Evolutionary conservation across 1,140 invertebrate species (phyloP), one percentile per base, ranked within the genome.

Genomic region (Lasaia peninsularis): DNA sequence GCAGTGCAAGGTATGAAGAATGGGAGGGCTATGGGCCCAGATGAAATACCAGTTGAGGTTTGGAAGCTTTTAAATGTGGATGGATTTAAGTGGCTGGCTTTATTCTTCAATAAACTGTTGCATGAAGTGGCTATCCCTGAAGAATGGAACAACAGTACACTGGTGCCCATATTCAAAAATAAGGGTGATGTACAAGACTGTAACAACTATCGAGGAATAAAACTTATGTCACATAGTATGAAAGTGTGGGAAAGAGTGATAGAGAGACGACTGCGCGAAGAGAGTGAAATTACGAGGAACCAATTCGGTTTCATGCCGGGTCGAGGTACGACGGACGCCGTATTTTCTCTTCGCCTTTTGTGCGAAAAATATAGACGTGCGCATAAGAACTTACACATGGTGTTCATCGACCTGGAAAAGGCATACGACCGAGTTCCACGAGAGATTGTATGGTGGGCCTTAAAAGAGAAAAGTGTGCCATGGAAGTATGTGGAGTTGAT

Each of bases 31-130:
- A n/a, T 61, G 5, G 60, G 63, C 5, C 52, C 63, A 31, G 67
- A 65, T 58, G 48, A 37, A n/a, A 69, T 69, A 63, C 61, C 67
- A 52, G 59, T 52, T 4, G 67, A 70, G 56, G 57, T 67, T 21
- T 63, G 62, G 68, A 67, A 67, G 32, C 7, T 33, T 33, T 52
- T 69, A 16, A 52, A 34, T 2, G 55, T 0, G 34, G 58, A 66
- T 64, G 67, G 58, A 50, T 63, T 33, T 16, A 51, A 37, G 55
- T 67, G 62, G 59, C 35, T 70, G 28, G 37, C 61, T 53, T 60
- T 70, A 50, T 66, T 66, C 48, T 66, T 66, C 51, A 58, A 56
- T 60, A 69, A 69, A 31, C 55, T 69, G 67, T 58, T 66, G 24
- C 67, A 63, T 6, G 67, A 66, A 40, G 58, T 56, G 18, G 24